Percentiles rank a stretch among this genome's conserved stretches.
phyloP scores from a whole-genome alignment of 1,140 invertebrate species.

The Venustaconcha ellipsiformis region DNA sequence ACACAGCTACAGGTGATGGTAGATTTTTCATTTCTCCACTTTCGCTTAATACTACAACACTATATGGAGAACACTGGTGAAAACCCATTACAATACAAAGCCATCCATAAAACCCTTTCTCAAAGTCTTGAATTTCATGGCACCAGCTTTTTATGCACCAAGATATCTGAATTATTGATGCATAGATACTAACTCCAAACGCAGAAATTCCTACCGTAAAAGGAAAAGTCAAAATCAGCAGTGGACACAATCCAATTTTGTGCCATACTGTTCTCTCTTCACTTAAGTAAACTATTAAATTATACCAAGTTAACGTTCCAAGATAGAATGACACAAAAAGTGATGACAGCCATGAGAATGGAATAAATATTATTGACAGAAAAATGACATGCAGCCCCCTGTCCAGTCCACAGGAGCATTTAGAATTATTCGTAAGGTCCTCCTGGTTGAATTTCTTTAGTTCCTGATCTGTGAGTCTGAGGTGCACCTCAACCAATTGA shows the following conservation, averaged over 20 bases:
- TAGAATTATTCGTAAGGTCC: neutral
- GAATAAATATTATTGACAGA: conserved; percentile 77
- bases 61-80: conserved; percentile 80
- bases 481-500: conserved; percentile 18
- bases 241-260: conserved; percentile 74
- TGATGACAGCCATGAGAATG: conserved; percentile 76
- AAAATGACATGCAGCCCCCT: conserved; percentile 77
- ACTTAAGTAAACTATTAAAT: conserved; percentile 79
- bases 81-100: conserved; percentile 77
- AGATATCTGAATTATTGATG: conserved; percentile 78
- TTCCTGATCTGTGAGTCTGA: conserved; percentile 20
- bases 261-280: conserved; percentile 75
- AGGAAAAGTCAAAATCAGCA: conserved; percentile 80
- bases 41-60: conserved; percentile 68
- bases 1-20: too few species aligned
- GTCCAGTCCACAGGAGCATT: conserved; percentile 2
- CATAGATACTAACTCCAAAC: conserved; percentile 77
- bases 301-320: conserved; percentile 83
- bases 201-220: conserved; percentile 78
- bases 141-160: conserved; percentile 78
- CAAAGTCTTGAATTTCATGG: conserved; percentile 80
- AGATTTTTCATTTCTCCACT: conserved; percentile 9
- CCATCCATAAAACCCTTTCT: conserved; percentile 86
- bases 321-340: conserved; percentile 80
- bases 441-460: conserved; percentile 3